Conservation (phyloP, 1,140 invertebrate genomes). For the Nephila pilipes region DNA sequence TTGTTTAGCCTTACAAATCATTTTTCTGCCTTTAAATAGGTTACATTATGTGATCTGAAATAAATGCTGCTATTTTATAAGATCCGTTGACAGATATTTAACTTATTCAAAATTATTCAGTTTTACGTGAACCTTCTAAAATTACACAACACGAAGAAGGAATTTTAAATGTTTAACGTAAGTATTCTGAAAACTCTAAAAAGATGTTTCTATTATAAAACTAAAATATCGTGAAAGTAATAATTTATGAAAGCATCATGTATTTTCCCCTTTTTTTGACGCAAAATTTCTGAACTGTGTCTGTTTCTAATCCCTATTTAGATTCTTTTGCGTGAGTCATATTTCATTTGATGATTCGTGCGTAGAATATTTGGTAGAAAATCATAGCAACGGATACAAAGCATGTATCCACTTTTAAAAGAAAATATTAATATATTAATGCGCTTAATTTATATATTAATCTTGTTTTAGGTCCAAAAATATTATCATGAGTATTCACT, state of each 20-base stretch:
- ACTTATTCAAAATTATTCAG: too few relatives aligned
- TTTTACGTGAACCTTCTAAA: too few relatives aligned
- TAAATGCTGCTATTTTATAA: too few relatives aligned
- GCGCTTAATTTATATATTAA: not conserved
- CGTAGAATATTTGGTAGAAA: not conserved
- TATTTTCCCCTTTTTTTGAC: not conserved
- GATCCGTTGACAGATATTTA: too few relatives aligned
- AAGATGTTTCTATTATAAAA: not conserved
- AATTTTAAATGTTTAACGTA: not conserved
- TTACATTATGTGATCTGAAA: too few relatives aligned
- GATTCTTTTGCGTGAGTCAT: not conserved
- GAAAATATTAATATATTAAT: slow-evolving; percentile 14
- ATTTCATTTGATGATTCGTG: slow-evolving; percentile 6
- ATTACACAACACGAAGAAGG: not conserved
- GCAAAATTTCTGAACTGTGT: not conserved
- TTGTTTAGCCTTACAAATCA: too few relatives aligned
- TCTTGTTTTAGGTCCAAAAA: not conserved
- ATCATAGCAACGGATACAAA: not conserved
- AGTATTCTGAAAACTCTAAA: not conserved
- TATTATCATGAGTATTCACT: not conserved
- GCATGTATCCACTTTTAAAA: not conserved
- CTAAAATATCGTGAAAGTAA: not conserved
- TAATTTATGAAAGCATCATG: not conserved
- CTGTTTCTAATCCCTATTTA: not conserved
- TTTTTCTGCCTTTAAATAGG: too few relatives aligned